Base-by-base conservation (phyloP, 2,888 invertebrate genomes). In the Willowsia nigromaculata region DNA sequence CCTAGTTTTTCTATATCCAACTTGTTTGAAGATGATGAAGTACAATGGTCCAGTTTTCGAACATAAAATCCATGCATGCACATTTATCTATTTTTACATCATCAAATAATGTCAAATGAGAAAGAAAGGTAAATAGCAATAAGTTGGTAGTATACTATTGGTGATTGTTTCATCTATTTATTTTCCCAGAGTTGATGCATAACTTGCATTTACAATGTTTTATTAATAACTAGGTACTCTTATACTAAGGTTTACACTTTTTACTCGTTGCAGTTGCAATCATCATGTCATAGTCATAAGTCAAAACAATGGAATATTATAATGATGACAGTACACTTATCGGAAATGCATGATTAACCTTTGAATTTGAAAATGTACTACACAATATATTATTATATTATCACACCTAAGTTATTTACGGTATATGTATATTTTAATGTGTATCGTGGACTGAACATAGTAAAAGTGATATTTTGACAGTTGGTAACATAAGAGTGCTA, bases 141-240 rank as follows among this genome's bases (percentile, higher is more conserved):
- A 30, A 78, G 0, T 33, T 1, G 3, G 27, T 43, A 27, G 22
- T 83, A 37, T 33, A 56, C 84, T 84, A 74, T 53, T 43, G 15
- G 62, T 85, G 85, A 85, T 85, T 85, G 85, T 85, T 78, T 76
- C 56, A 27, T 84, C 76, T 78, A 85, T 85, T 85, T 85, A 85
- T 85, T 85, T 85, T 80, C 68, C 30, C 40, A 76, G 22, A 78
- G 30, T 76, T 85, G 85, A 40, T 76, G 25, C 40, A 85, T 62
- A 85, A 85, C 85, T 76, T 84, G 71, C 83, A 83, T 27, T 82
- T 83, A 68, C 47, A 84, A 4, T 53, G 53, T 33, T 50, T 50
- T 25, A 62, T 30, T 30, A 62, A 9, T 59, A 59, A 18, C 18
- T 53, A 53, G 18, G 6, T 53, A 59, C 9, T 25, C 18, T 78